Base-by-base conservation (phyloP, 2,113 vertebrate genomes). In the Notothenia rossii region DNA sequence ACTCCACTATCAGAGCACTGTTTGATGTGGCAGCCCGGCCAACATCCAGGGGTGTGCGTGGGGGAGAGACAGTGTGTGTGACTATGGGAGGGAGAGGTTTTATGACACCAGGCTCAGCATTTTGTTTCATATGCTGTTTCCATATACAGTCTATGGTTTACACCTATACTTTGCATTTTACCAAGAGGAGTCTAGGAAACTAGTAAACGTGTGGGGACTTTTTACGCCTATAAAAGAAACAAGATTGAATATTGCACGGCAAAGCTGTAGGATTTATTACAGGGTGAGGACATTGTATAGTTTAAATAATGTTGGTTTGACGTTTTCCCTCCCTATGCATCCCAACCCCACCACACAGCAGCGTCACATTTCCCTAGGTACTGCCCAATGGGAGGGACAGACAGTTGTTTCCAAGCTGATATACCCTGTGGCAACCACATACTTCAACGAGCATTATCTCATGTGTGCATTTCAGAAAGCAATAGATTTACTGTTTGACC, bases 401-500 rank as follows among this genome's bases (percentile, higher is more conserved):
- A 49, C 85, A 45, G 60, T 77, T 40, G 22, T 80, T 82, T 90
- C 87, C 89, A 88, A 85, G 87, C 61, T 86, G 88, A 90, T 86
- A 79, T 61, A 88, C 87, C 78, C 88, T 50, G 62, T n/a, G 82
- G 82, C 81, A 51, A 85, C 89, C 86, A 46, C 92, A 89, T 18
- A 83, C 90, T 88, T 91, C 89, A 81, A 82, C 91, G 88, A 84
- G 88, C 86, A 93, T 94, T 94, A 93, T 93, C 87, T 93, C 86
- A 83, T 90, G 87, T 88, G 88, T 83, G 85, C 33, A 48, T 85
- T 92, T 89, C 86, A 86, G 88, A 93, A 65, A 86, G 74, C 83
- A 68, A 81, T 51, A 76, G 84, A 89, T 88, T 89, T 88, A 88
- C 81, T 86, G 65, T 85, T 92, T 87, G 90, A 93, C 93, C 89